Conservation (phyloP, 2,888 invertebrate species). For the Salticus scenicus region DNA sequence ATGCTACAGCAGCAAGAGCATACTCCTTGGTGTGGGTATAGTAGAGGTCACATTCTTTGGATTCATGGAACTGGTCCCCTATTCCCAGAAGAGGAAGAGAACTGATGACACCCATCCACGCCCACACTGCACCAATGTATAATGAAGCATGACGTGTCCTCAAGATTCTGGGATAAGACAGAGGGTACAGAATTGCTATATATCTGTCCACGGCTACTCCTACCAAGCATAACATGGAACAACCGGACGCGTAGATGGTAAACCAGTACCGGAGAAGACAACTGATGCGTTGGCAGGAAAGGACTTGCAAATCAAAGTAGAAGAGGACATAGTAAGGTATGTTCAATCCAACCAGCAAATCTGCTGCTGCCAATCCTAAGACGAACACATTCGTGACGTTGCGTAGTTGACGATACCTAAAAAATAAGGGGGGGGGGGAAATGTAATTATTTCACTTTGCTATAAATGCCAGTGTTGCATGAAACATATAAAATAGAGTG, state of each 20-base stretch:
- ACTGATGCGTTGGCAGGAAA: constrained; percentile 70
- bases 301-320: constrained; percentile 71
- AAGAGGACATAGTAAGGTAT: constrained; percentile 73
- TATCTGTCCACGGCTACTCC: constrained; percentile 72
- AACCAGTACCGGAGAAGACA: constrained; percentile 71
- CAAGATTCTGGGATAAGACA: constrained; percentile 70
- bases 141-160: constrained; percentile 52
- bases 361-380: constrained; percentile 70
- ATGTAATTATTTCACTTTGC: background rate
- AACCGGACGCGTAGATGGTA: constrained; percentile 70
- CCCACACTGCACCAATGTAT: constrained; percentile 67
- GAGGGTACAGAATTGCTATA: constrained; percentile 71
- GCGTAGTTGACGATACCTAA: constrained; percentile 63
- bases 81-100: constrained; percentile 71
- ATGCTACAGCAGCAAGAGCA: constrained; percentile 70
- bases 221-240: constrained; percentile 71
- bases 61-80: constrained; percentile 52
- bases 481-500: background rate
- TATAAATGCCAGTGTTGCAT: background rate
- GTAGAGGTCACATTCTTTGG: constrained; percentile 72
- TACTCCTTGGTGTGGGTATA: constrained; percentile 71
- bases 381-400: constrained; percentile 72
- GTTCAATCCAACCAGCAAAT: constrained; percentile 71
- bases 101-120: constrained; percentile 72
- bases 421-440: constrained; percentile 12